phyloP scores from a whole-genome alignment of 1,140 invertebrate species.

The Drosophila lowei region DNA sequence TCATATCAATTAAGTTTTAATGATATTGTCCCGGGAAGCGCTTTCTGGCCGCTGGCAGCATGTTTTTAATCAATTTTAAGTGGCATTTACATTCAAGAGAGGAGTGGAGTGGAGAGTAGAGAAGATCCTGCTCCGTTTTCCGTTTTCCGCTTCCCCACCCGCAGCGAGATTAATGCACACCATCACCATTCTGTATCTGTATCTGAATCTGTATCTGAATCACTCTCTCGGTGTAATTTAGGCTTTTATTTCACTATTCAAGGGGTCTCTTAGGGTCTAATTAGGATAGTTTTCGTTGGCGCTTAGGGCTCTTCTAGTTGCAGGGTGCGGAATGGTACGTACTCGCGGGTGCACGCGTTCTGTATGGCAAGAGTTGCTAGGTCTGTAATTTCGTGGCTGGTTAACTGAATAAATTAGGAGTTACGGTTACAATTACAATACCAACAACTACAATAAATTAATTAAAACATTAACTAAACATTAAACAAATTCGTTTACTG shows the following conservation, averaged over 20 bases:
- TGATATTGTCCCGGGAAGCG: constrained; percentile 62
- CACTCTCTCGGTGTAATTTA: constrained; percentile 35
- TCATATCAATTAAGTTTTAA: constrained; percentile 80
- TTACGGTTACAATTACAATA: constrained; percentile 66
- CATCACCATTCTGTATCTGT: not conserved
- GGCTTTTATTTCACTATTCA: constrained; percentile 56
- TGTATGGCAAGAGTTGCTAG: constrained; percentile 79
- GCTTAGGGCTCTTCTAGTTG: constrained; percentile 46
- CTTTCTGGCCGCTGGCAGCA: constrained; percentile 42
- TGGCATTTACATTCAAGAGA: constrained; percentile 65
- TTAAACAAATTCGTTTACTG: constrained; percentile 71
- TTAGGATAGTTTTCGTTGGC: constrained; percentile 61
- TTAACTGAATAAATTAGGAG: constrained; percentile 63
- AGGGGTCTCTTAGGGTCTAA: constrained; percentile 59
- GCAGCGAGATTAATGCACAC: constrained; percentile 51
- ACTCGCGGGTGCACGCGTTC: constrained; percentile 18
- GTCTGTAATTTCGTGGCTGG: constrained; percentile 53
- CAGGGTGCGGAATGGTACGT: constrained; percentile 50
- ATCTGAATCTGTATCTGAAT: too few species aligned
- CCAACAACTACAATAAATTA: constrained; percentile 81
- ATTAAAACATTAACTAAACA: constrained; percentile 72
- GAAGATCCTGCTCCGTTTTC: constrained; percentile 13
- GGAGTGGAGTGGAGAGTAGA: not conserved
- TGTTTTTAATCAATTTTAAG: constrained; percentile 82
- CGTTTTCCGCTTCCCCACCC: constrained; percentile 24